phyloP scores from a whole-genome alignment of 1,140 invertebrate genomes.

The Aethina tumida region DNA sequence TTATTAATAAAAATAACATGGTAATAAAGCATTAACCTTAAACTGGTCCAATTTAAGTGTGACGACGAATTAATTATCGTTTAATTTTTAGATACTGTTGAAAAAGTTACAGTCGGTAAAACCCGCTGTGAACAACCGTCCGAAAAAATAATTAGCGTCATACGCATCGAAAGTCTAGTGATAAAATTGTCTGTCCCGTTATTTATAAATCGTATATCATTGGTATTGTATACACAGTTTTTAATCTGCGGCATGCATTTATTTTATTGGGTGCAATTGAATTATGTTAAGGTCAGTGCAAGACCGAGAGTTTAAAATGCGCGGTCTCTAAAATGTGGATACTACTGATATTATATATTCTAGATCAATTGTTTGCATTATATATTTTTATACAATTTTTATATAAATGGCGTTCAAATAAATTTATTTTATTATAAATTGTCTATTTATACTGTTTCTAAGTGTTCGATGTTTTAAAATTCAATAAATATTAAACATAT shows the following conservation, averaged over 20 bases:
- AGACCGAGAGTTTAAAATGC: slow-evolving; percentile 9
- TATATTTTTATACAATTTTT: no score
- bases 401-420: no score
- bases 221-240: not conserved
- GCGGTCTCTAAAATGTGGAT: slow-evolving; percentile 2
- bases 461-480: no score
- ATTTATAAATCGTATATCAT: slow-evolving; percentile 6
- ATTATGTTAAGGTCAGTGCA: slow-evolving; percentile 15
- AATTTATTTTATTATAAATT: no score
- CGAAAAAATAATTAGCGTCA: not conserved
- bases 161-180: not conserved
- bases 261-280: slow-evolving; percentile 2
- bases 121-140: slow-evolving; percentile 13
- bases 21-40: not conserved
- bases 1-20: slow-evolving; percentile 25
- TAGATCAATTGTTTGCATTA: no score
- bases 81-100: slow-evolving; percentile 21
- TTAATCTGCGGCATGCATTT: not conserved
- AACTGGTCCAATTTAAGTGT: not conserved
- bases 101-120: slow-evolving; percentile 25
- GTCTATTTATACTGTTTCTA: no score
- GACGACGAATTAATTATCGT: not conserved
- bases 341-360: no score
- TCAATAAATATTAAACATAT: no score
- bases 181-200: slow-evolving; percentile 1